A percentile compares a stretch with the other conserved stretches of the same genome.
Conservation (phyloP, 2,888 invertebrate species). For the Notodonta ziczac region DNA sequence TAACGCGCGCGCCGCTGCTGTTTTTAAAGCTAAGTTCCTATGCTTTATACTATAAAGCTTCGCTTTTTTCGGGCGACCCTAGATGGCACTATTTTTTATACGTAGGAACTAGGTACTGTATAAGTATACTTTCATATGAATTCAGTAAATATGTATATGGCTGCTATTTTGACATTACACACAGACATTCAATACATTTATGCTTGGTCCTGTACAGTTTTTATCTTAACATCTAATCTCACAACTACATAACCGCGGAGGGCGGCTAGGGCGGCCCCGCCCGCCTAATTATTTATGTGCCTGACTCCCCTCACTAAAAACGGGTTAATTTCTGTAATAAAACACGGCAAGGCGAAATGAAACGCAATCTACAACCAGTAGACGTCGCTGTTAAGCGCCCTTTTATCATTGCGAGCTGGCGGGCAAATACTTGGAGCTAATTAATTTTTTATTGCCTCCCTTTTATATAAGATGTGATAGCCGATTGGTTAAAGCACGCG, state of each 20-base stretch:
- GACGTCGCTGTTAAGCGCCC: constrained; percentile 43
- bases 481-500: too few species aligned
- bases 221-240: constrained; percentile 31
- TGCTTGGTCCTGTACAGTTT: constrained; percentile 3
- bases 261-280: constrained; percentile 44
- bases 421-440: constrained; percentile 67
- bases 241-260: constrained; percentile 15
- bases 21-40: too few species aligned
- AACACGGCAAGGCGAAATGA: constrained; percentile 58
- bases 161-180: too few species aligned
- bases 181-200: too few species aligned
- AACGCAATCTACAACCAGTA: constrained; percentile 52
- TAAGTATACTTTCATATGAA: too few species aligned
- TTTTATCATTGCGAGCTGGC: constrained; percentile 61
- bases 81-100: too few species aligned
- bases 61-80: too few species aligned
- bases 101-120: too few species aligned
- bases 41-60: too few species aligned
- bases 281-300: constrained; percentile 69
- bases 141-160: too few species aligned
- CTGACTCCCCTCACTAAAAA: constrained; percentile 63
- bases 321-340: constrained; percentile 76
- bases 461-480: too few species aligned
- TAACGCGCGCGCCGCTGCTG: too few species aligned
- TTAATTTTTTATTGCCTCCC: constrained; percentile 60